Conservation (phyloP, 2,888 invertebrate species). For the Cantharis rustica region DNA sequence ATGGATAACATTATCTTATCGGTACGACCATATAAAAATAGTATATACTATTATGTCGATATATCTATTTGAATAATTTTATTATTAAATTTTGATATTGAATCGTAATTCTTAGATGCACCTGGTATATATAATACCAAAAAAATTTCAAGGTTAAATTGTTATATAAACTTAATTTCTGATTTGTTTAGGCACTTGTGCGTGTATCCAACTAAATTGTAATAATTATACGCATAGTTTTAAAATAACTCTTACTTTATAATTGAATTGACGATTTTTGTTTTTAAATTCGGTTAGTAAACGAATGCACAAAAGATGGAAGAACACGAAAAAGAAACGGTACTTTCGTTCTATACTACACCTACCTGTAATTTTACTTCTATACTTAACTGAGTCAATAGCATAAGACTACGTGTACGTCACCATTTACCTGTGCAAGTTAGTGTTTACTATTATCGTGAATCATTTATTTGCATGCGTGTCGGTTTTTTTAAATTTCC, state of each 20-base stretch:
- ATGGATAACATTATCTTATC: too few relatives aligned
- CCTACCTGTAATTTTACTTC: conserved; percentile 12
- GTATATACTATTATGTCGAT: too few relatives aligned
- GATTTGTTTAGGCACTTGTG: not conserved
- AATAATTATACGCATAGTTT: not conserved
- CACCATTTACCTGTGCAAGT: conserved; percentile 13
- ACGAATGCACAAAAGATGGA: not conserved
- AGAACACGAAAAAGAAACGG: conserved; percentile 12
- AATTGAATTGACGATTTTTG: not conserved
- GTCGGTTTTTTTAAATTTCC: conserved; percentile 5
- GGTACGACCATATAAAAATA: too few relatives aligned
- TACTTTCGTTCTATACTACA: conserved; percentile 18
- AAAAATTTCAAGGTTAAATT: not conserved
- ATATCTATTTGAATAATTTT: too few relatives aligned
- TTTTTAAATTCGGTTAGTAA: not conserved
- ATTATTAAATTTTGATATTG: too few relatives aligned
- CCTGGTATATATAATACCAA: not conserved
- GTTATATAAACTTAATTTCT: not conserved
- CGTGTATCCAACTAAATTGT: not conserved
- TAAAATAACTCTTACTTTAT: not conserved
- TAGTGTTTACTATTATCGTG: conserved; percentile 19
- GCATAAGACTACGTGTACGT: conserved; percentile 33
- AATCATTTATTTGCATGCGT: conserved; percentile 21
- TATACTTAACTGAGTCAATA: conserved; percentile 23
- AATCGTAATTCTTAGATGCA: not conserved